Conservation (phyloP, 2,797 vertebrate species). For the Crax fasciolata region DNA sequence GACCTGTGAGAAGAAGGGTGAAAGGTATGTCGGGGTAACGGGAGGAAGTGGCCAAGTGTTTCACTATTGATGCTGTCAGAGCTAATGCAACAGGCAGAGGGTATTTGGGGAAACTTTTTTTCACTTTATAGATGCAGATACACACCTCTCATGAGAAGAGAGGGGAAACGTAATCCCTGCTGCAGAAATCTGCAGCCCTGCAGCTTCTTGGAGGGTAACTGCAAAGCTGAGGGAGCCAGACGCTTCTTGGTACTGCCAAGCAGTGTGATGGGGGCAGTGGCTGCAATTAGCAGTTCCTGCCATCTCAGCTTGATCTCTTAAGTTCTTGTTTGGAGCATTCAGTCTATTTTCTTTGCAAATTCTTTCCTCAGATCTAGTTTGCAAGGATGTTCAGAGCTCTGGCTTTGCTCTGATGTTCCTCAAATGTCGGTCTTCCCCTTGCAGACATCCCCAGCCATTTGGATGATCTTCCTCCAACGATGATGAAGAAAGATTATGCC, state of each 20-base stretch:
- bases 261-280: neutral
- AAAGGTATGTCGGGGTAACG: conserved; percentile 79
- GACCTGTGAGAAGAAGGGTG: conserved; percentile 65
- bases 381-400: neutral
- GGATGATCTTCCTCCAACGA: conserved; percentile 86
- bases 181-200: neutral
- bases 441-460: conserved; percentile 87
- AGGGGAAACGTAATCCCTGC: neutral
- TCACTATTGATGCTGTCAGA: accelerated
- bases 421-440: neutral
- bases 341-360: neutral
- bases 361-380: neutral
- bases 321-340: neutral
- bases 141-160: neutral
- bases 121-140: neutral
- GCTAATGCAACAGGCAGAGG: neutral
- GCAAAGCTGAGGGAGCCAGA: neutral
- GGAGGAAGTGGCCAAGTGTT: accelerated
- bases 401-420: neutral
- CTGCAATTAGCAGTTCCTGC: neutral
- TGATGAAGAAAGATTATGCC: conserved; percentile 88
- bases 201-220: neutral
- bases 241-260: neutral
- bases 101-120: neutral
- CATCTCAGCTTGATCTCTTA: neutral